A percentile compares a stretch with the other conserved stretches of the same genome.
phyloP scores from a whole-genome alignment of 37 sponge, comb jelly and placozoan species.

The Hexactinellida sp. region DNA sequence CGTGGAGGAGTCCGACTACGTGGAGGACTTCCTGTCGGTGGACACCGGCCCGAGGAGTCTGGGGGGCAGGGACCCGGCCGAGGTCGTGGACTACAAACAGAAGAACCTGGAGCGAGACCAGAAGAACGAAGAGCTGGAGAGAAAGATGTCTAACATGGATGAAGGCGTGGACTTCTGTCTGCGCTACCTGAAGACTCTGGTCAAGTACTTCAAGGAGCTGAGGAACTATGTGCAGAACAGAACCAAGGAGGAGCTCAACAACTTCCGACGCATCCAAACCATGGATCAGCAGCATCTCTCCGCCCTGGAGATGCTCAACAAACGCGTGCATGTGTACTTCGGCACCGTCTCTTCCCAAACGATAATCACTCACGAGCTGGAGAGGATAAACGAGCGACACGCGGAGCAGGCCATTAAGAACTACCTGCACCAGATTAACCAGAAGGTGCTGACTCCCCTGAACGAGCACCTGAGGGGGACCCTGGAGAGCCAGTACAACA shows the following conservation, averaged over 20 bases:
- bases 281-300: slow-evolving; percentile 13
- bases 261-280: slow-evolving; percentile 11
- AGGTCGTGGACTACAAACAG: not conserved
- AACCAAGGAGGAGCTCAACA: not conserved
- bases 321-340: not conserved
- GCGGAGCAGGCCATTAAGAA: slow-evolving; percentile 8
- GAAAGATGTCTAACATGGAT: not conserved
- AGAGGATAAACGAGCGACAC: not conserved
- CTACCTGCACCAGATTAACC: not conserved
- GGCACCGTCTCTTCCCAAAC: not conserved
- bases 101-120: not conserved
- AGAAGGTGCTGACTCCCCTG: not conserved
- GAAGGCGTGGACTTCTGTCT: slow-evolving; percentile 3
- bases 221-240: not conserved
- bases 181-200: not conserved
- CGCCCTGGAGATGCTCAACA: not conserved
- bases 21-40: not conserved
- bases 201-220: slow-evolving; percentile 3
- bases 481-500: not conserved
- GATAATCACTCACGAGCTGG: not conserved
- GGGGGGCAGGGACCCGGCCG: not conserved
- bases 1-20: slow-evolving; percentile 2
- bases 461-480: not conserved
- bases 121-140: slow-evolving; percentile 13
- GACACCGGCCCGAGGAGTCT: not conserved